These are phyloP conservation scores for Carcharodon carcharias DNA, from an alignment of 2,797 vertebrate genomes.

Conservation along the genomic window DNA sequence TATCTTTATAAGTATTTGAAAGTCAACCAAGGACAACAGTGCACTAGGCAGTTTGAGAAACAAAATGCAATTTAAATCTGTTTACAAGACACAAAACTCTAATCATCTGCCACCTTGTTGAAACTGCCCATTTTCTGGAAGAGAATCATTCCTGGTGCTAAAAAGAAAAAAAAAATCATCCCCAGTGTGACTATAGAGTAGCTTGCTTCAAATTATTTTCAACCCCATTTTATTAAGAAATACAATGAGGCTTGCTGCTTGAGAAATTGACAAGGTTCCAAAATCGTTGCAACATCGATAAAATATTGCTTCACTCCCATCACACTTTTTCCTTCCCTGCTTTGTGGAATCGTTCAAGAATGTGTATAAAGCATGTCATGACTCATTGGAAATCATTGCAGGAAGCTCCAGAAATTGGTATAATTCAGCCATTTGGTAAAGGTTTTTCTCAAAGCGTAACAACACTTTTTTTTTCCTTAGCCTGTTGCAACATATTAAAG, in stretches of 20 bases:
- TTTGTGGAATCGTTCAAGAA: background rate
- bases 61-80: background rate
- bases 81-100: background rate
- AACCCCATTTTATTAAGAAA: background rate
- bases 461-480: background rate
- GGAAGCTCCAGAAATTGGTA: background rate
- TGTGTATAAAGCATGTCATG: background rate
- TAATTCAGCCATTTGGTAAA: background rate
- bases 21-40: background rate
- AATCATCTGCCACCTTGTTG: background rate
- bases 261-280: background rate
- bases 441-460: background rate
- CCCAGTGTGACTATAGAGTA: too few relatives aligned
- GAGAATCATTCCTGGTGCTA: background rate
- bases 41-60: background rate
- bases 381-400: background rate
- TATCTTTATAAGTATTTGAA: background rate
- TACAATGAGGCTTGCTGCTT: background rate
- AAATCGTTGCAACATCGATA: background rate
- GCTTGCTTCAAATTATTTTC: background rate
- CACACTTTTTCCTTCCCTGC: background rate
- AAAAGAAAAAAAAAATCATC: background rate
- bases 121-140: background rate
- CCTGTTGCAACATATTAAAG: background rate
- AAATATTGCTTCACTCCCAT: background rate